Evolutionary conservation across 1,140 invertebrate genomes (phyloP).

Genomic region (Cyclina sinensis): DNA sequence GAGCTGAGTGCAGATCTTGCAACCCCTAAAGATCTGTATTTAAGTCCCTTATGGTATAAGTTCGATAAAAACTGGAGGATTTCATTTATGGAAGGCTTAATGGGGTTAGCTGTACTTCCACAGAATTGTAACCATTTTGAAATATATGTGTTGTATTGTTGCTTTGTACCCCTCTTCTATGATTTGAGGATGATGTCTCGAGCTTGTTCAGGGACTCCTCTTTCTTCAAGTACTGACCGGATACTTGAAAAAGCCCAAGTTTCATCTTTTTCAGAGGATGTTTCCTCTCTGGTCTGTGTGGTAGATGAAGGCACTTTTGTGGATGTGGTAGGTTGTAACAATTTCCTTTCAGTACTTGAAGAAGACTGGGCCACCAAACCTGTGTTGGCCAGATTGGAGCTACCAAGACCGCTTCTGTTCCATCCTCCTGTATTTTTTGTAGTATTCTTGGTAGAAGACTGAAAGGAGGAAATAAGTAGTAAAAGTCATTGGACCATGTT

Average conservation of each 20-base stretch:
- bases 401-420: no score
- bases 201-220: not conserved
- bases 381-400: constrained; percentile 32
- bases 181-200: not conserved
- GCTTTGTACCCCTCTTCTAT: not conserved
- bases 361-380: no score
- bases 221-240: not conserved
- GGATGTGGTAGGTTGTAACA: no score
- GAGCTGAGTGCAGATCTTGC: constrained; percentile 48
- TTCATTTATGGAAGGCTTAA: not conserved
- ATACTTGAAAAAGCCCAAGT: not conserved
- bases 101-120: not conserved
- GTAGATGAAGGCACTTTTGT: no score
- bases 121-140: constrained; percentile 25
- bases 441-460: not conserved
- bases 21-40: constrained; percentile 60
- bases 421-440: not conserved
- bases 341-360: no score
- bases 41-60: not conserved
- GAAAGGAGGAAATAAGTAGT: constrained; percentile 14
- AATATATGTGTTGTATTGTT: constrained; percentile 7
- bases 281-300: no score
- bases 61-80: not conserved
- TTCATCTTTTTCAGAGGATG: no score
- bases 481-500: not conserved